phyloP scores from a whole-genome alignment of 2,888 invertebrate species.

The Yponomeuta sedellus region DNA sequence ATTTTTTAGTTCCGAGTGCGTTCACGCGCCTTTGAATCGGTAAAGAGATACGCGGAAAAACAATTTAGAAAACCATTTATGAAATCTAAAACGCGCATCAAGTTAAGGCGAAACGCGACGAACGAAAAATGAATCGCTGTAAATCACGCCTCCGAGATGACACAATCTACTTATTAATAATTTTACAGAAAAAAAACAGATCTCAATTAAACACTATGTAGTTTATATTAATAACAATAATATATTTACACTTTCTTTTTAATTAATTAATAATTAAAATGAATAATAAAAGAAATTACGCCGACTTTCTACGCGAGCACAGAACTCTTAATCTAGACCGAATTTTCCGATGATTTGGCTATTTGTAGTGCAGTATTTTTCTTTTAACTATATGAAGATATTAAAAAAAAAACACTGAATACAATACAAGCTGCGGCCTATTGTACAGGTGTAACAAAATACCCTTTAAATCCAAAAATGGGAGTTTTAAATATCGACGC shows the following conservation, averaged over 20 bases:
- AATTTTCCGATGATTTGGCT: not conserved
- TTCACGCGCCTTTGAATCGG: not conserved
- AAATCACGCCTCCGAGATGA: conserved; percentile 20
- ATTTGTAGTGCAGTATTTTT: not conserved
- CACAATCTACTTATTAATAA: conserved; percentile 35
- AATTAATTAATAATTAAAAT: conserved; percentile 1
- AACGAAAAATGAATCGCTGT: not conserved
- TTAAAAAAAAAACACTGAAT: not conserved
- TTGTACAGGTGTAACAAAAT: no score
- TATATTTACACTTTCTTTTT: conserved; percentile 42
- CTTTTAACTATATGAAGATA: not conserved
- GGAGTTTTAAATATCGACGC: no score
- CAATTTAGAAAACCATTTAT: not conserved
- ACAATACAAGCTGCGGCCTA: not conserved
- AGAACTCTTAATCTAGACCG: not conserved
- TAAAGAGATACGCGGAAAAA: not conserved
- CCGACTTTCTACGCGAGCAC: conserved; percentile 13
- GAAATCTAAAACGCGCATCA: not conserved
- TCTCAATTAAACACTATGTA: conserved; percentile 52
- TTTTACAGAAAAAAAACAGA: conserved; percentile 47
- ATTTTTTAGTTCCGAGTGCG: not conserved
- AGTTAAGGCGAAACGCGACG: no score
- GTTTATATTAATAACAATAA: conserved; percentile 39
- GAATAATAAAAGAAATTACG: conserved; percentile 36
- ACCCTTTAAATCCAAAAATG: no score